Percentiles rank a stretch among this genome's conserved stretches.
These are phyloP conservation scores for Pachymerium ferrugineum DNA, from an alignment of 2,888 invertebrate species.

Conservation along the genomic window DNA sequence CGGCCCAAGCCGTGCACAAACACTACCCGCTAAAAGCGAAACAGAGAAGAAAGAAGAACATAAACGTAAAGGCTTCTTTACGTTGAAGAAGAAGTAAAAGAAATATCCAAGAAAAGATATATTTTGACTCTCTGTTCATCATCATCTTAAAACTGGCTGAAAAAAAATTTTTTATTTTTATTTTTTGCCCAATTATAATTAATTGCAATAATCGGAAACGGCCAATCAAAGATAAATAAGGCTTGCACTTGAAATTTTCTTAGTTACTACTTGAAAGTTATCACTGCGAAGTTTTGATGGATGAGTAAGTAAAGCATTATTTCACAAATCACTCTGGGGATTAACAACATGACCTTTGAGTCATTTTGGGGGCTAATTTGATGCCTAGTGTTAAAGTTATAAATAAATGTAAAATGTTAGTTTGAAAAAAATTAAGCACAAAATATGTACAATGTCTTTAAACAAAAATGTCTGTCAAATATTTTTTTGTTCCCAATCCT, in stretches of 20 bases:
- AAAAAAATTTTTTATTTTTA: neutral
- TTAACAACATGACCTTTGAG: neutral
- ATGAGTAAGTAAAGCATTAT: neutral
- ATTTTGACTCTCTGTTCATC: neutral
- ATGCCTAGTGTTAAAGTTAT: conserved; percentile 23
- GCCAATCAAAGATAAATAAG: neutral
- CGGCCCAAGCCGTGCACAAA: conserved; percentile 75
- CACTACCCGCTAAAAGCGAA: conserved; percentile 72
- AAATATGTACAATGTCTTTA: conserved; percentile 16
- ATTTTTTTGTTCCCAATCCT: neutral
- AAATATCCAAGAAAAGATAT: neutral
- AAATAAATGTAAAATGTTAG: conserved; percentile 22
- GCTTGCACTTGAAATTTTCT: neutral
- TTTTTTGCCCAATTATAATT: neutral
- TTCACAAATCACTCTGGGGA: neutral
- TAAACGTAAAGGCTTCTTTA: conserved; percentile 95
- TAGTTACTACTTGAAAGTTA: neutral
- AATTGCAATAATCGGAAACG: neutral
- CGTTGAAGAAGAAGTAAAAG: conserved; percentile 91
- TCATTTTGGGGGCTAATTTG: conserved; percentile 24
- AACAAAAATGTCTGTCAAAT: neutral
- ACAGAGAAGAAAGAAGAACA: conserved; percentile 79
- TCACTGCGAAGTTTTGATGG: neutral
- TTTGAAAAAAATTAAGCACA: neutral
- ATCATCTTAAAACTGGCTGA: neutral